These are phyloP conservation scores for Lamellibrachia luymesi DNA, from an alignment of 1,140 invertebrate species.

Conservation along the genomic window DNA sequence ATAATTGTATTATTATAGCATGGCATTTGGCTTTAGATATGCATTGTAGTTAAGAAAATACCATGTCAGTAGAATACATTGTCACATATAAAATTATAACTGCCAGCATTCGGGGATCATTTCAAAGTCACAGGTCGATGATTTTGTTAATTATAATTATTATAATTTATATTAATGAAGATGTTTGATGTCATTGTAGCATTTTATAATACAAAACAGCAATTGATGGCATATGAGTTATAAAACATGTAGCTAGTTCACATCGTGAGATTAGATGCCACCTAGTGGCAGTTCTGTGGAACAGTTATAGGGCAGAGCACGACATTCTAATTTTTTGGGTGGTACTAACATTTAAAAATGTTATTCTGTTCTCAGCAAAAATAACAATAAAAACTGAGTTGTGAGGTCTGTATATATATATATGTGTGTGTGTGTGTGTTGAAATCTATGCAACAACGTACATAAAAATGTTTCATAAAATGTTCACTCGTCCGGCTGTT, in stretches of 20 bases:
- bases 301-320: too few species aligned
- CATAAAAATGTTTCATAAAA: neutral
- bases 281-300: too few species aligned
- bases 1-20: neutral
- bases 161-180: neutral
- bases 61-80: neutral
- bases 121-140: neutral
- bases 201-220: neutral
- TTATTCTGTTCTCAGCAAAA: neutral
- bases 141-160: neutral
- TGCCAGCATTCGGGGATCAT: neutral
- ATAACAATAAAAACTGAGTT: neutral
- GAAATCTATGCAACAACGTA: neutral
- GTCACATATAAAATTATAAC: neutral
- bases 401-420: neutral
- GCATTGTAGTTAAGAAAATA: neutral
- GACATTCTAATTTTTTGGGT: neutral
- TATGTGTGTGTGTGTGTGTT: too few species aligned
- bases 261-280: too few species aligned
- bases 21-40: neutral
- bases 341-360: neutral
- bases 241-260: neutral
- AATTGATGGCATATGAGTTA: neutral
- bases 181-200: neutral
- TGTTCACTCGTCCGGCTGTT: neutral